These are phyloP conservation scores for Microtus montanus DNA, from an alignment of 2,113 vertebrate species.

Conservation along the genomic window DNA sequence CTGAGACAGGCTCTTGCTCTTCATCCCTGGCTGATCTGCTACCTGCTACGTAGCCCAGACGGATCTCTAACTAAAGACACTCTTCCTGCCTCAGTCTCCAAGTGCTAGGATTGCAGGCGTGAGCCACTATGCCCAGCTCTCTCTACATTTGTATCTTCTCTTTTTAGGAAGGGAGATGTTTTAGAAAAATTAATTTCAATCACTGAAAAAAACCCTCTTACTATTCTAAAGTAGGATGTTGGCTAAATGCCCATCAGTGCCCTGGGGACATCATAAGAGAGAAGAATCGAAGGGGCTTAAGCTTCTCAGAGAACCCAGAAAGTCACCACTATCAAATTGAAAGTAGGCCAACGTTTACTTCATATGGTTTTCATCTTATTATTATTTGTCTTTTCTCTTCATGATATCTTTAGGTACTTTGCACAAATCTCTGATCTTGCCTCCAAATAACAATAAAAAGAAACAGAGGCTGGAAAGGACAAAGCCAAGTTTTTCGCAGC, in stretches of 20 bases:
- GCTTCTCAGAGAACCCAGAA: background rate
- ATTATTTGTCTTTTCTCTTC: background rate
- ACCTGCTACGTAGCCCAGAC: background rate
- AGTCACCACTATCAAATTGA: background rate
- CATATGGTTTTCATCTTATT: background rate
- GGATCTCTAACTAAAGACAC: background rate
- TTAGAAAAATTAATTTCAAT: constrained; percentile 33
- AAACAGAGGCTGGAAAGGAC: background rate
- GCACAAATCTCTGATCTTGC: background rate
- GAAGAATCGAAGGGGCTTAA: background rate
- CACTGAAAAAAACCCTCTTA: background rate
- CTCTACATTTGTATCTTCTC: background rate
- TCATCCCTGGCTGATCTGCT: background rate
- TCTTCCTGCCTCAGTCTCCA: background rate
- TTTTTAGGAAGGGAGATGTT: background rate
- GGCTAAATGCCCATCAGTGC: background rate
- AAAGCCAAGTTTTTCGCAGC: background rate
- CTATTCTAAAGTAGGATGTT: constrained; percentile 24
- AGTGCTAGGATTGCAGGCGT: background rate
- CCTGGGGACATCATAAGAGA: background rate
- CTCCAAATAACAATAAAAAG: background rate
- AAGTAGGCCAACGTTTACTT: constrained; percentile 11
- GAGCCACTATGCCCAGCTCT: background rate
- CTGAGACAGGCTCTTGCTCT: background rate
- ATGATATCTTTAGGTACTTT: background rate